A percentile compares a stretch with the other conserved stretches of the same genome.
Conservation (phyloP, 2,888 invertebrate species). For the Spicauda simplicius region DNA sequence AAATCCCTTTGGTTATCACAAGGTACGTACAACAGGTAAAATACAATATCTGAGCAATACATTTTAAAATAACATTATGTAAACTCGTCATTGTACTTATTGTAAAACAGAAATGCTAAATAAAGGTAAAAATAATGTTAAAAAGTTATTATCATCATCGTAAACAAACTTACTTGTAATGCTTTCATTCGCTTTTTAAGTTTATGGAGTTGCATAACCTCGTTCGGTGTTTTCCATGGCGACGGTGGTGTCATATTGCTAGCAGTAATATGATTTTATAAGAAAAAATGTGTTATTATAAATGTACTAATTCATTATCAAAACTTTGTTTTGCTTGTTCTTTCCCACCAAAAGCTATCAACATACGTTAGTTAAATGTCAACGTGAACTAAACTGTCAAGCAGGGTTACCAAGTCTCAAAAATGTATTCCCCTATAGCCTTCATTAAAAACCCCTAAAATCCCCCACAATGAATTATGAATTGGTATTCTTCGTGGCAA, state of each 20-base stretch:
- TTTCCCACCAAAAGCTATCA: constrained; percentile 15
- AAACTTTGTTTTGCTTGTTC: not conserved
- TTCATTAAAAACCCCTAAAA: no score
- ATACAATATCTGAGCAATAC: no score
- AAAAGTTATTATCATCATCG: not conserved
- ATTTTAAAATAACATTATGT: no score
- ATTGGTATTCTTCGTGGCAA: no score
- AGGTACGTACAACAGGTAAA: no score
- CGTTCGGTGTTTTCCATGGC: constrained; percentile 86
- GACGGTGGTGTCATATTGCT: constrained; percentile 72
- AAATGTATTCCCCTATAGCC: no score
- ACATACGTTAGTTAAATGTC: not conserved
- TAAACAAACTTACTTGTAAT: constrained; percentile 84
- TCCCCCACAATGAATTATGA: no score
- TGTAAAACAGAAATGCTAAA: no score
- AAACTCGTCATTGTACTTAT: no score
- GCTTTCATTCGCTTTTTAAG: constrained; percentile 91
- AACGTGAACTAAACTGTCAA: not conserved
- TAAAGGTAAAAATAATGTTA: not conserved
- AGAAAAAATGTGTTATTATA: not conserved
- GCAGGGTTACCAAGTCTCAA: no score
- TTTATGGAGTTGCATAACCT: constrained; percentile 90
- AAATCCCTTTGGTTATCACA: no score
- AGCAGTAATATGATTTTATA: not conserved
- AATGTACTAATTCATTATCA: constrained; percentile 3